These are phyloP conservation scores for Hyposoter didymator DNA, from an alignment of 2,888 invertebrate species.

Conservation along the genomic window DNA sequence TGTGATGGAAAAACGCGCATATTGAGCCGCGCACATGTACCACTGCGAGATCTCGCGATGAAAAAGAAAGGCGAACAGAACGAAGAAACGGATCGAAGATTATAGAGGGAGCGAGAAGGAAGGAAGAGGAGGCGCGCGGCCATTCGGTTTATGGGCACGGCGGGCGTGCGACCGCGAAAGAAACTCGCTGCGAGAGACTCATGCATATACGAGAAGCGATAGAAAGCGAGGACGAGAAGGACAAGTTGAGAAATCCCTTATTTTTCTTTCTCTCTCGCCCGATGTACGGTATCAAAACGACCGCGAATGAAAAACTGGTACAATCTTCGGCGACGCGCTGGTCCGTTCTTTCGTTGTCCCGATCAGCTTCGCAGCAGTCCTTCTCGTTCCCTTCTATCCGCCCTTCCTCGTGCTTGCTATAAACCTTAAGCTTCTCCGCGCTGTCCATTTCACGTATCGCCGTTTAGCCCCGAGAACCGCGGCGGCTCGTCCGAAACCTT, in stretches of 20 bases:
- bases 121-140: constrained; percentile 65
- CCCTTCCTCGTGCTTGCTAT: constrained; percentile 59
- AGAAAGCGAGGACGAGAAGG: constrained; percentile 48
- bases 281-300: constrained; percentile 78
- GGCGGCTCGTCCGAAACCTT: constrained; percentile 57
- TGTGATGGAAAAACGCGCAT: constrained; percentile 75
- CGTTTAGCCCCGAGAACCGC: constrained; percentile 58
- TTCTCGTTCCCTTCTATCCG: constrained; percentile 31
- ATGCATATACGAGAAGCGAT: constrained; percentile 78
- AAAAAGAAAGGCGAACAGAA: constrained; percentile 33
- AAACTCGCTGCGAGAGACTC: constrained; percentile 77
- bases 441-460: constrained; percentile 64
- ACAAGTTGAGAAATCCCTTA: constrained; percentile 22
- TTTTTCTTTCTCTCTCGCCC: constrained; percentile 24
- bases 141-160: constrained; percentile 80
- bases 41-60: constrained; percentile 28
- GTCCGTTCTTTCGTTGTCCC: constrained; percentile 29
- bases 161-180: constrained; percentile 80
- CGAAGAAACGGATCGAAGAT: constrained; percentile 38
- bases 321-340: constrained; percentile 77
- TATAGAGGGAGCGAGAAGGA: constrained; percentile 9
- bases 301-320: constrained; percentile 81
- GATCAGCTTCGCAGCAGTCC: constrained; percentile 37
- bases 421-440: neutral
- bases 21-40: constrained; percentile 73